Evolutionary conservation across 1,140 invertebrate genomes (phyloP), one percentile per base, ranked within the genome.

Genomic region (Drosophila erecta): DNA sequence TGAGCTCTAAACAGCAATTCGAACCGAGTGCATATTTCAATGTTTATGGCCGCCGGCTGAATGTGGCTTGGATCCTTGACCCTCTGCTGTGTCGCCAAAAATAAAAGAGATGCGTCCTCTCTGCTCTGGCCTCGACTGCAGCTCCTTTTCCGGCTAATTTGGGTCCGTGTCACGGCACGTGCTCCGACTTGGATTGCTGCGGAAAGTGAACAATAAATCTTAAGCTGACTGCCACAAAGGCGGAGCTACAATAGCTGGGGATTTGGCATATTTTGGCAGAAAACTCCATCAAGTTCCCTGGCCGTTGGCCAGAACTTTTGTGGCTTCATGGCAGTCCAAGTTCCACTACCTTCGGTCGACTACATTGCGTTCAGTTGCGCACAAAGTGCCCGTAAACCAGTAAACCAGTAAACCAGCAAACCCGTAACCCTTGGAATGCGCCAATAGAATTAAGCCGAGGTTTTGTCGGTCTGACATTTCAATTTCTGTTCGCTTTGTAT

Each of bases 201-300:
- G 35, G 17, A 37, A 38, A 67, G 41, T 46, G 43, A 60, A 71
- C 83, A 51, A 83, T 89, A 87, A 89, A 89, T 89, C 71, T 77
- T 58, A 80, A 71, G 65, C 62, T 40, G 57, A 46, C 8, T 46
- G 53, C 60, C 49, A 57, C 66, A 54, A 84, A 54, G 57, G 43
- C 71, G 61, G 40, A 55, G 64, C 76, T 87, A 85, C 67, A 71
- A 71, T 71, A 1, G 67, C 12, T 11, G 43, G 22, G 64, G 64
- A 58, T 66, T 46, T 75, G 65, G 61, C 71, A 70, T 83, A 83
- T 80, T 81, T 80, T 62, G 71, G 81, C 75, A 79, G 80, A 43
- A 60, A 76, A 83, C 84, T 89, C 69, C 72, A 74, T 89, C 83
- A 83, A 89, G 70, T 89, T 74, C 33, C 27, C 69, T 89, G 83